phyloP scores from a whole-genome alignment of 1,140 invertebrate genomes.

The Medauroidea extradentata region DNA sequence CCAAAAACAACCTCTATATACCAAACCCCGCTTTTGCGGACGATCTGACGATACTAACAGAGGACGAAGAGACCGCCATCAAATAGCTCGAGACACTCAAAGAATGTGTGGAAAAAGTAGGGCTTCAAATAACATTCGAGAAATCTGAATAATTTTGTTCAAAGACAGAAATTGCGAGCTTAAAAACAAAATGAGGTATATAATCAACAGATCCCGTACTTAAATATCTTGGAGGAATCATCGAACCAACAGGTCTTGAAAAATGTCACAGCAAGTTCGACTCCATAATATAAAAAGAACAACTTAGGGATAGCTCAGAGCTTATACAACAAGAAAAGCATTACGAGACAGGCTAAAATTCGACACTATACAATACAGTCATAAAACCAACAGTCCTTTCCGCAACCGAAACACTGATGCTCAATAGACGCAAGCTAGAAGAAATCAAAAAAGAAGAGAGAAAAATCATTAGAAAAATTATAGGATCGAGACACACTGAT shows the following conservation, averaged over 20 bases:
- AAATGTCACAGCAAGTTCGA: background rate
- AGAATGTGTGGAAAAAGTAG: background rate
- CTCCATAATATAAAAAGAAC: background rate
- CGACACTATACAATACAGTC: background rate
- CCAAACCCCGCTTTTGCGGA: background rate
- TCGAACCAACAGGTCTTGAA: background rate
- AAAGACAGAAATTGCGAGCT: no score
- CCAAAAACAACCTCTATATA: constrained; percentile 1
- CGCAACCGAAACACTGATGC: no score
- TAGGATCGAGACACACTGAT: no score
- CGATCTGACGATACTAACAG: background rate
- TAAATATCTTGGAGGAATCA: background rate
- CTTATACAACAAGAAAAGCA: background rate
- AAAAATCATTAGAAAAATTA: no score
- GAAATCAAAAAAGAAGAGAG: no score
- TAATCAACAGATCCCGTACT: background rate
- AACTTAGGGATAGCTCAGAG: background rate
- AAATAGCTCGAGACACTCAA: constrained; percentile 2
- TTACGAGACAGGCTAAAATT: background rate
- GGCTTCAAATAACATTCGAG: background rate
- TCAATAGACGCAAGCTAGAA: no score
- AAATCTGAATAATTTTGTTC: background rate
- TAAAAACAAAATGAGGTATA: no score
- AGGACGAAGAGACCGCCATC: background rate
- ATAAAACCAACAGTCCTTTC: constrained; percentile 3